Evolutionary conservation across 1,140 invertebrate genomes (phyloP).

Genomic region (Diabrotica virgifera): DNA sequence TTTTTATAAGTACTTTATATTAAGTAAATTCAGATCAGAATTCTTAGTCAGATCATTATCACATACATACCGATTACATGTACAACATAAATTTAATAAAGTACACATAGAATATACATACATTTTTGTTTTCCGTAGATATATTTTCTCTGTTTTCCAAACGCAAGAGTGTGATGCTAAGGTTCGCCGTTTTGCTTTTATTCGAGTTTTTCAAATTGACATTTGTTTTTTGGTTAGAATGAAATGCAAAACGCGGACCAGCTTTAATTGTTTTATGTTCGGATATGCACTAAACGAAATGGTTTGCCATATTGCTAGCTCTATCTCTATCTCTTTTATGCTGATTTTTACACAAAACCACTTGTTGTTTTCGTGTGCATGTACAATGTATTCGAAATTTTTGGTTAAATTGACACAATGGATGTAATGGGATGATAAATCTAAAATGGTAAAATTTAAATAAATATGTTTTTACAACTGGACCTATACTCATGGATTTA

Average conservation of each 20-base stretch:
- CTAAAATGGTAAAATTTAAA: too few species aligned
- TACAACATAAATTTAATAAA: too few species aligned
- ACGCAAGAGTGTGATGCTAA: constrained; percentile 41
- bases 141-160: constrained; percentile 29
- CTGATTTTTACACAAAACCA: constrained; percentile 34
- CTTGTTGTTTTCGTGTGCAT: constrained; percentile 21
- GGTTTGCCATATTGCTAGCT: constrained; percentile 45
- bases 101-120: too few species aligned
- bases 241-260: constrained; percentile 20
- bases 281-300: constrained; percentile 40
- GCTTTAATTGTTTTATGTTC: constrained; percentile 44
- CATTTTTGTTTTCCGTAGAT: not conserved
- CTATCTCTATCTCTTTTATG: constrained; percentile 45
- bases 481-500: too few species aligned
- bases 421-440: too few species aligned
- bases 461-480: too few species aligned
- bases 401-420: too few species aligned
- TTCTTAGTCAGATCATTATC: too few species aligned
- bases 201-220: constrained; percentile 9
- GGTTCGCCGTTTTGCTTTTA: constrained; percentile 28
- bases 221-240: constrained; percentile 6
- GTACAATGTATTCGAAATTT: not conserved
- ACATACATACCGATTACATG: too few species aligned
- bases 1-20: too few species aligned
- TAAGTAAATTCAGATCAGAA: too few species aligned